Evolutionary conservation across 2,113 vertebrate species (phyloP), one percentile per base, ranked within the genome.

Genomic region (Azemiops feae): DNA sequence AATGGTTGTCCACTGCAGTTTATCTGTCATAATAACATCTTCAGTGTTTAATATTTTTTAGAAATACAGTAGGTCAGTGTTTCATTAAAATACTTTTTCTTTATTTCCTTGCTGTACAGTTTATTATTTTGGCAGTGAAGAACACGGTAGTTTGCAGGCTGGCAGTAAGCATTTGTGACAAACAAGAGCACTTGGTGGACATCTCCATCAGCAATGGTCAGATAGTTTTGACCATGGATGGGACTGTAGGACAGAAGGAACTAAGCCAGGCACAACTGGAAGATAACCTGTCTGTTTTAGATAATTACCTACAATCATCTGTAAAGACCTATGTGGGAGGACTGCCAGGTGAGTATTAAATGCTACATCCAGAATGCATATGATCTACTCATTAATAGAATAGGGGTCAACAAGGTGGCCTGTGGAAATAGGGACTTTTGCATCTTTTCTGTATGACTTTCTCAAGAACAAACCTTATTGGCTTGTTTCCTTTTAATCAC

Each of bases 291-390:
- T 95, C 95, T 1, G 2, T 93, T 14, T 95, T 98, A 34, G 95
- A 94, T 93, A 90, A 86, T 9, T 96, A 96, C 88, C 95, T 98
- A 43, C 97, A 94, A 52, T 96, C 95, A 69, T 10, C 92, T 0
- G 93, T 98, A 94, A 98, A 97, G 96, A 99, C 98, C 12, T 99
- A 98, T 0, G 47, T 99, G 3, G 99, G 99, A 97, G 99, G 99
- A 52, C 95, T 99, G 14, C 99, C 99, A 97, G 99, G 99, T 99
- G 91, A 96, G 95, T 58, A 81, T 90, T 39, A 45, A 55, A 18
- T 90, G 92, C 54, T 91, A 45, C 85, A 30, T 47, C 53, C 6
- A 3, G 10, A 57, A 58, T 58, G 12, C n/a, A 90, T 91, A 12
- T 55, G 30, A n/a, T 43, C 18, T 91, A 0, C 25, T 92, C 0